Evolutionary conservation across 2,797 vertebrate species (phyloP), one percentile per base, ranked within the genome.

Genomic region (Falco peregrinus): DNA sequence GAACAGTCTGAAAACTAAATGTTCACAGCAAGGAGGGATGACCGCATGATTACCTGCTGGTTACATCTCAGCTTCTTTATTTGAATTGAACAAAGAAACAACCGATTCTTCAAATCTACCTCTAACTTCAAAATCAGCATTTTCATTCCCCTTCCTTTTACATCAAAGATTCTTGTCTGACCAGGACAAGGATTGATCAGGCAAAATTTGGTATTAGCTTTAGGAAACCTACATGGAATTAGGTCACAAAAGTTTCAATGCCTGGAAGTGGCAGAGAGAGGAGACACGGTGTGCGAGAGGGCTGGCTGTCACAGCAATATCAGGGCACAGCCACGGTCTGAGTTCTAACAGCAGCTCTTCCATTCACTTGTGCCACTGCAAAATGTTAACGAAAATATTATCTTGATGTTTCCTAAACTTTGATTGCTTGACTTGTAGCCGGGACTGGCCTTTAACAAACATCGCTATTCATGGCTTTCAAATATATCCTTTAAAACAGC

Each of bases 141-240:
- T 91, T 88, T 86, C 10, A 57, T 64, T 82, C 19, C 26, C 4
- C 25, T 93, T 90, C 75, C 37, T 76, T 89, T 79, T 84, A 65
- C 13, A 1, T 64, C 60, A 75, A 67, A 73, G 54, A 75, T 33
- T 76, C 35, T 47, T 74, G 13, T n/a, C 89, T 69, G 68, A 59
- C 68, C 50, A 91, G 43, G 48, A 73, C 35, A 93, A 54, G n/a
- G 96, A 98, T 98, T 59, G 67, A 73, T 25, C 74, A 87, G 67
- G 35, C 21, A 79, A 84, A 92, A 50, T n/a, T 69, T 79, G 39
- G 41, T 67, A 19, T 33, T 48, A 48, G 48, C 64, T 80, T 94
- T 84, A 92, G 43, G 59, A 94, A 73, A 43, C 88, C 96, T 98
- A 96, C 96, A 97, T 95, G 97, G 93, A 96, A 63, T 59, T 47